phyloP scores from a whole-genome alignment of 2,797 vertebrate species.

The Phylloscopus collybita region DNA sequence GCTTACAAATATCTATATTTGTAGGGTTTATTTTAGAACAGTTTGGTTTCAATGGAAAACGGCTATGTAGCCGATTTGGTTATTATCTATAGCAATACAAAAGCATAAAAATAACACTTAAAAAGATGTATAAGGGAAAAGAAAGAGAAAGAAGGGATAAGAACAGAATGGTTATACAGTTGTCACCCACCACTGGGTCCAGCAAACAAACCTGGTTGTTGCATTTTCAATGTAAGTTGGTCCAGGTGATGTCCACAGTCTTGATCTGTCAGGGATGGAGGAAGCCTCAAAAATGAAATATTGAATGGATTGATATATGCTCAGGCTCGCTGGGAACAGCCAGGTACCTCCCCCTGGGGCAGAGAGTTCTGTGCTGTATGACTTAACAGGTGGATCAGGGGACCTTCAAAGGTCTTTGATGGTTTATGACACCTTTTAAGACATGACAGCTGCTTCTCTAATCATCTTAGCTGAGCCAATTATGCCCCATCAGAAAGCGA shows the following conservation, averaged over 20 bases:
- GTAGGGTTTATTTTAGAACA: background rate
- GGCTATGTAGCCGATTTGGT: background rate
- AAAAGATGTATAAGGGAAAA: background rate
- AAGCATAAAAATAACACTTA: background rate
- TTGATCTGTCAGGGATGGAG: background rate
- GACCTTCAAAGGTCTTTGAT: background rate
- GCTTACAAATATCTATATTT: background rate
- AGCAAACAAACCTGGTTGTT: background rate
- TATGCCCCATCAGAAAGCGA: background rate
- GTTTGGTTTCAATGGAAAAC: background rate
- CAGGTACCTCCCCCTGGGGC: background rate
- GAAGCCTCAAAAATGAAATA: background rate
- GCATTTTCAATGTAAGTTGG: background rate
- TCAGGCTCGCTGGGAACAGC: background rate
- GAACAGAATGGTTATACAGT: background rate
- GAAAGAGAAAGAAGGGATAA: background rate
- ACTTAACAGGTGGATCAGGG: background rate
- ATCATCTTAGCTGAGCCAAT: background rate
- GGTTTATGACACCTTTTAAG: background rate
- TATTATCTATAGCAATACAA: background rate
- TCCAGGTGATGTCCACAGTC: background rate
- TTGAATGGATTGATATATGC: background rate
- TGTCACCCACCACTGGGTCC: background rate
- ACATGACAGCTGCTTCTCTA: background rate
- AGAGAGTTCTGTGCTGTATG: background rate